Percentiles rank a stretch among this genome's conserved stretches.
Evolutionary conservation across 2,888 invertebrate genomes (phyloP).

Genomic region (Rhingia rostrata): DNA sequence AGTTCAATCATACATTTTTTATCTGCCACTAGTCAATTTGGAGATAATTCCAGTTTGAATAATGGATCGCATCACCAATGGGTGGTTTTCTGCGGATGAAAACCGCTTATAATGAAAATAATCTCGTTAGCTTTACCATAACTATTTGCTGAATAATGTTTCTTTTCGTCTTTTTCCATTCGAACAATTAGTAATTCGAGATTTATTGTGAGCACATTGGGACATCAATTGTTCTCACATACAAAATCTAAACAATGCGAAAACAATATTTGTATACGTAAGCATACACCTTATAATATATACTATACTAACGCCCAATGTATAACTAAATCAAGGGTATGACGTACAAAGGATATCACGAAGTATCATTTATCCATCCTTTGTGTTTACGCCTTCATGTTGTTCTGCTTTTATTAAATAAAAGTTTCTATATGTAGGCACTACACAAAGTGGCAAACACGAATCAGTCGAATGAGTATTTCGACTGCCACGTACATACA

Average conservation of each 20-base stretch:
- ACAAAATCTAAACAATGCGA: conserved; percentile 4
- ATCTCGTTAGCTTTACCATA: conserved; percentile 23
- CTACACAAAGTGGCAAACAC: no score
- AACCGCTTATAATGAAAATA: conserved; percentile 4
- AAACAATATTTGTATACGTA: conserved; percentile 56
- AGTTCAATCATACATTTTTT: no score
- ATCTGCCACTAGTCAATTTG: no score
- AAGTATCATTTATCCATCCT: background rate
- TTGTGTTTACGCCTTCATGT: no score
- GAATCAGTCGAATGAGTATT: no score
- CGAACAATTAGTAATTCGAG: conserved; percentile 31
- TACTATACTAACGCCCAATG: conserved; percentile 23
- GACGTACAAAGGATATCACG: background rate
- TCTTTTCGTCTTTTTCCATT: background rate
- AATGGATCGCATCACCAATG: background rate
- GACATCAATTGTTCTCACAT: background rate
- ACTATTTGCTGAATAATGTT: conserved; percentile 19
- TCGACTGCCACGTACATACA: no score
- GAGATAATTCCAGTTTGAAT: background rate
- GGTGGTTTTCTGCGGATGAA: conserved; percentile 36
- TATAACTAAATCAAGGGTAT: conserved; percentile 5
- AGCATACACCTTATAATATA: conserved; percentile 56
- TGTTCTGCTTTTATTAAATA: no score
- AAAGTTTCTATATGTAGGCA: no score
- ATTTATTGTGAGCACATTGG: conserved; percentile 9